Evolutionary conservation across 1,140 invertebrate genomes (phyloP).

Genomic region (Ceratitis capitata): DNA sequence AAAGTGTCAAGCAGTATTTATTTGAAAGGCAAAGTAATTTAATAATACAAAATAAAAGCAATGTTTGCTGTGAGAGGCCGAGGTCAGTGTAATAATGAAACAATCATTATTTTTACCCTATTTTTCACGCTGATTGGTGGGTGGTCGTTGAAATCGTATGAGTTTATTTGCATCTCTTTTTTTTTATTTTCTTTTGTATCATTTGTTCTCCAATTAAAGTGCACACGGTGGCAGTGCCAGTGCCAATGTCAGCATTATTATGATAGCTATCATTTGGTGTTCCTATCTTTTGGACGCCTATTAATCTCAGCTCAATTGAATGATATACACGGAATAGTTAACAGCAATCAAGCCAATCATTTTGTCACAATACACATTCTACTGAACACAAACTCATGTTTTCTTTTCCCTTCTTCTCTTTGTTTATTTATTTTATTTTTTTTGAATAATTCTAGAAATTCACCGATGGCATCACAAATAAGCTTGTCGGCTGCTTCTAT

Average conservation of each 20-base stretch:
- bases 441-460: conserved; percentile 74
- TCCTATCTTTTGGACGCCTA: no score
- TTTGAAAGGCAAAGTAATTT: neutral
- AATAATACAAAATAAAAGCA: no score
- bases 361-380: neutral
- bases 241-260: neutral
- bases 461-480: conserved; percentile 96
- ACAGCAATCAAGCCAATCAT: neutral
- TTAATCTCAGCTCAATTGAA: neutral
- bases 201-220: neutral
- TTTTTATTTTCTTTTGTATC: no score
- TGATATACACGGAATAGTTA: conserved; percentile 9
- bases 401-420: neutral
- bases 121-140: neutral
- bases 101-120: neutral
- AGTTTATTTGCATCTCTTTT: neutral
- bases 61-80: neutral
- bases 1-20: neutral
- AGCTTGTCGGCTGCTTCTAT: conserved; percentile 82
- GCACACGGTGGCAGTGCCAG: neutral
- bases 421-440: neutral
- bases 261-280: neutral
- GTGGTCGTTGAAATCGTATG: neutral
- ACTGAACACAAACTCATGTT: neutral
- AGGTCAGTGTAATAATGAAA: neutral